Conservation (phyloP, 2,113 vertebrate species). For the Butorides virescens region DNA sequence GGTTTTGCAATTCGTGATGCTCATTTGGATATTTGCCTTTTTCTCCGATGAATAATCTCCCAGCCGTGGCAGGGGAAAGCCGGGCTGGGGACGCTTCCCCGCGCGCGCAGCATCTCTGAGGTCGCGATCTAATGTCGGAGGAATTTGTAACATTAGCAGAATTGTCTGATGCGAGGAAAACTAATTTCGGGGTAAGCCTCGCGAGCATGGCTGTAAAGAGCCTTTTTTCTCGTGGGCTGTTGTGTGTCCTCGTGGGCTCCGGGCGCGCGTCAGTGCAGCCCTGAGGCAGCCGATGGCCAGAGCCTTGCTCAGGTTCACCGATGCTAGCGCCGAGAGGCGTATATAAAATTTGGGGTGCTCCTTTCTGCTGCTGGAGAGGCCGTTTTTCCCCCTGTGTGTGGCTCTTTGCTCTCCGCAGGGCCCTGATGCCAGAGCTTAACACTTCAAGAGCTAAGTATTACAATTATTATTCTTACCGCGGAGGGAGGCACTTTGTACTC, state of each 20-base stretch:
- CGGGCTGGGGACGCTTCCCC: not conserved
- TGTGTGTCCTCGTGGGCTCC: not conserved
- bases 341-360: not conserved
- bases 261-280: not conserved
- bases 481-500: slow-evolving; percentile 7
- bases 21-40: slow-evolving; percentile 30
- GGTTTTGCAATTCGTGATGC: slow-evolving; percentile 25
- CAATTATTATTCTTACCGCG: not conserved
- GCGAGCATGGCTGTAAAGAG: not conserved
- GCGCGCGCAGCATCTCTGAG: not conserved
- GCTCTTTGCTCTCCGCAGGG: not conserved
- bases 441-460: not conserved
- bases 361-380: not conserved
- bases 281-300: not conserved
- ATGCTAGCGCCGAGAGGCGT: not conserved
- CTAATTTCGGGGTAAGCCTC: not conserved
- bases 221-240: not conserved
- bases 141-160: slow-evolving; percentile 55
- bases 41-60: slow-evolving; percentile 43
- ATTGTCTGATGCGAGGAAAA: slow-evolving; percentile 18
- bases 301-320: not conserved
- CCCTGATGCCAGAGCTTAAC: not conserved
- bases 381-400: not conserved
- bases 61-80: not conserved
- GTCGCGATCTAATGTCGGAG: slow-evolving; percentile 37